Conservation (phyloP, 2,113 vertebrate species). For the Austrofundulus limnaeus region DNA sequence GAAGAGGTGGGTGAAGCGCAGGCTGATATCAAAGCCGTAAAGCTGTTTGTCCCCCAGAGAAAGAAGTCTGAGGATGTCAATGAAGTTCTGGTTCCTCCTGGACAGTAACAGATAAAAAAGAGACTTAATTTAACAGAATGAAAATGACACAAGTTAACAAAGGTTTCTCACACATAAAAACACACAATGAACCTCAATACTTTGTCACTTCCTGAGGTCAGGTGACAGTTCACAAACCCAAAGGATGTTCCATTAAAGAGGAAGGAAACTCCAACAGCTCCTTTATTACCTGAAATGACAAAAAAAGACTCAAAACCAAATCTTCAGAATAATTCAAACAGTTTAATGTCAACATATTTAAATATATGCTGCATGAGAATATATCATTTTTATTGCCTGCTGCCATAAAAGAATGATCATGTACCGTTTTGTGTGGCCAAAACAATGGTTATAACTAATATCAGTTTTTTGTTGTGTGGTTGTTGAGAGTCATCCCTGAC, state of each 20-base stretch:
- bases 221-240: conserved; percentile 88
- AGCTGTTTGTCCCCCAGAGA: conserved; percentile 82
- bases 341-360: not conserved
- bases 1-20: conserved; percentile 83
- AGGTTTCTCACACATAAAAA: not conserved
- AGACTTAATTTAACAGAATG: not conserved
- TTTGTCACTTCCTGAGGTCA: conserved; percentile 88
- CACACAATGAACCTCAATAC: conserved; percentile 78
- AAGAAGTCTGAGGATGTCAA: conserved; percentile 80
- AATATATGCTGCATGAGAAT: not conserved
- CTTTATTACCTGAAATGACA: conserved; percentile 83
- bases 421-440: too few species aligned
- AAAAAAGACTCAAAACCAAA: not conserved
- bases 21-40: conserved; percentile 79
- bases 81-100: conserved; percentile 84
- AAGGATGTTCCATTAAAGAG: conserved; percentile 85
- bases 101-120: not conserved
- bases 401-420: too few species aligned
- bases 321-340: not conserved
- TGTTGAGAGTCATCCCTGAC: too few species aligned
- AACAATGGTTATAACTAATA: too few species aligned
- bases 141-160: not conserved
- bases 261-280: conserved; percentile 85
- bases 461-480: too few species aligned
- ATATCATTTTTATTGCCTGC: too few species aligned